These are phyloP conservation scores for Chiloscyllium plagiosum DNA, from an alignment of 2,113 vertebrate species.

Conservation along the genomic window DNA sequence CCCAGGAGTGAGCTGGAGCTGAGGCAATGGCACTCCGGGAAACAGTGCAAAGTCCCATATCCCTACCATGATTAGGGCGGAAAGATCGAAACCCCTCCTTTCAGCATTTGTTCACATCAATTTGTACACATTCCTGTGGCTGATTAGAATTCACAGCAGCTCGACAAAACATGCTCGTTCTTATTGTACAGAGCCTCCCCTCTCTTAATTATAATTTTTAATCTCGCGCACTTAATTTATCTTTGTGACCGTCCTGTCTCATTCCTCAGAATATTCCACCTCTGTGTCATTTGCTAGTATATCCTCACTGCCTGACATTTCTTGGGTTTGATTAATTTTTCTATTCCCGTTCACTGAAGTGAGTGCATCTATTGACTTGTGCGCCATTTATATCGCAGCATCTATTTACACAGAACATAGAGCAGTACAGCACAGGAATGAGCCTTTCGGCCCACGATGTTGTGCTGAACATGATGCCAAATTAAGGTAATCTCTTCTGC, in stretches of 20 bases:
- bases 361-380: background rate
- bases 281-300: background rate
- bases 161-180: background rate
- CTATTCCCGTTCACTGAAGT: background rate
- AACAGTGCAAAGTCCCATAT: too few relatives aligned
- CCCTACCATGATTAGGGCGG: too few relatives aligned
- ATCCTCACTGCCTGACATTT: background rate
- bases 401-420: too few relatives aligned
- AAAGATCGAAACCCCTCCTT: background rate
- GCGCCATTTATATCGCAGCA: background rate
- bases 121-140: too few relatives aligned
- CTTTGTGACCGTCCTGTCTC: background rate
- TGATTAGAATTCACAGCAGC: background rate
- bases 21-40: background rate
- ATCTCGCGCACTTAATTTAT: background rate
- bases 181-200: background rate
- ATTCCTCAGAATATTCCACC: background rate
- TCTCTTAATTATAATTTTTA: conserved; percentile 23
- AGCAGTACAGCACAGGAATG: too few relatives aligned
- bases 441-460: too few relatives aligned
- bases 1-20: background rate
- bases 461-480: too few relatives aligned
- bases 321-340: background rate
- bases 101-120: too few relatives aligned
- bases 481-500: background rate